Conservation (phyloP, 2,797 vertebrate species). For the Melanotaenia pygmaea region DNA sequence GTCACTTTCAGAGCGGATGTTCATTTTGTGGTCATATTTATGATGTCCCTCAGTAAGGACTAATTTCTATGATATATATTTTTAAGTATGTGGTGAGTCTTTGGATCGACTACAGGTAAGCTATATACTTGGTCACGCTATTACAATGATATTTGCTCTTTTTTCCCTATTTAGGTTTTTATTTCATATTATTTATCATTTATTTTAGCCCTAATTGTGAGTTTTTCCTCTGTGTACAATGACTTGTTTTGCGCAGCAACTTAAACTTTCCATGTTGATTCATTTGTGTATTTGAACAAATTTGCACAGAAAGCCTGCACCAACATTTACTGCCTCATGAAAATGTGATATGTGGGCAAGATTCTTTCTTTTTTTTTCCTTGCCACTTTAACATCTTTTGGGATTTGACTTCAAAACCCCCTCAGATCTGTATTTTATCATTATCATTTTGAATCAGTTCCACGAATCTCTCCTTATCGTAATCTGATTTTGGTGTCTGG, state of each 20-base stretch:
- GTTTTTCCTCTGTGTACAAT: constrained; percentile 1
- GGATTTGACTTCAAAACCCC: constrained; percentile 59
- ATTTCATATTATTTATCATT: background rate
- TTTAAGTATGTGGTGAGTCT: constrained; percentile 63
- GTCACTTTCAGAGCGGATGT: constrained; percentile 72
- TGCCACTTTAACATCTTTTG: constrained; percentile 43
- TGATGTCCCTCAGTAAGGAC: constrained; percentile 56
- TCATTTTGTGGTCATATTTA: constrained; percentile 75
- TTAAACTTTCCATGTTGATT: constrained; percentile 34
- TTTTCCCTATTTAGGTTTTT: background rate
- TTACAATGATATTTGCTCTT: constrained; percentile 20
- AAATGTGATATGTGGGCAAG: constrained; percentile 45
- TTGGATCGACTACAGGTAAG: constrained; percentile 37
- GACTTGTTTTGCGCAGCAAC: constrained; percentile 12
- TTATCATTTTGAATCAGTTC: constrained; percentile 43
- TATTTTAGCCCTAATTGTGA: background rate
- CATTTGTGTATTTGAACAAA: constrained; percentile 56
- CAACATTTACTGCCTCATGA: constrained; percentile 50
- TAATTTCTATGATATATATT: constrained; percentile 69
- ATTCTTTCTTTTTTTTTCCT: constrained; percentile 30
- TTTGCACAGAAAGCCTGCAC: constrained; percentile 33
- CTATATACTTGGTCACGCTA: constrained; percentile 19
- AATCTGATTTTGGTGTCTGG: constrained; percentile 71
- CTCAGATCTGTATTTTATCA: constrained; percentile 45
- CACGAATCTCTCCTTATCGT: constrained; percentile 72